Percentiles rank a stretch among this genome's conserved stretches.
Evolutionary conservation across 2,113 vertebrate species (phyloP).

Genomic region (Bufo bufo): DNA sequence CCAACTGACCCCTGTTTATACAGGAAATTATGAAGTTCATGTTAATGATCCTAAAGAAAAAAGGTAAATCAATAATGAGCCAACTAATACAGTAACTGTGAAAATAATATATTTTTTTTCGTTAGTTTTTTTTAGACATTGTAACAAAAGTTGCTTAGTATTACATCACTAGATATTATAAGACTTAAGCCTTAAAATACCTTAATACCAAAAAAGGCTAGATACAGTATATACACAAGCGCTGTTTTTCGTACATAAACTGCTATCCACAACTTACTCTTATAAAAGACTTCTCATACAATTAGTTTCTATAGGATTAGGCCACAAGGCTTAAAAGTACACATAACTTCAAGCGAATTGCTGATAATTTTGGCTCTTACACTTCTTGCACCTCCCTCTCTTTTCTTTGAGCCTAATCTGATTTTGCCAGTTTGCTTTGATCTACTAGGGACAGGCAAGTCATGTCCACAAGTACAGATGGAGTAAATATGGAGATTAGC

Average conservation of each 20-base stretch:
- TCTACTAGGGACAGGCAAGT: slow-evolving; percentile 82
- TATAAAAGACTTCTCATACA: slow-evolving; percentile 61
- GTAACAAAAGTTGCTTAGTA: too few relatives aligned
- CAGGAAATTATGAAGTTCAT: not conserved
- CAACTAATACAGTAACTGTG: not conserved
- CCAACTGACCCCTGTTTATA: not conserved
- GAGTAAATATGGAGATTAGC: slow-evolving; percentile 97
- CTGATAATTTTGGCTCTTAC: slow-evolving; percentile 76
- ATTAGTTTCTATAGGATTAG: slow-evolving; percentile 71
- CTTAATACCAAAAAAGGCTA: too few relatives aligned
- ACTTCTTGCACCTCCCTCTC: slow-evolving; percentile 67
- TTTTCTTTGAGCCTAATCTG: slow-evolving; percentile 86
- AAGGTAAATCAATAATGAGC: not conserved
- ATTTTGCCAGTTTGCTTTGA: slow-evolving; percentile 93
- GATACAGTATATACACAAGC: not conserved
- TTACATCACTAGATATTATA: too few relatives aligned
- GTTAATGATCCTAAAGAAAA: not conserved
- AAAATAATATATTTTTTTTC: not conserved
- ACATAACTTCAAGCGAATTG: slow-evolving; percentile 70
- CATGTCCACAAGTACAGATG: slow-evolving; percentile 89
- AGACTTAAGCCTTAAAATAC: too few relatives aligned
- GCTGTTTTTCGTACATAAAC: slow-evolving; percentile 49
- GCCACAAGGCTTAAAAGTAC: slow-evolving; percentile 67
- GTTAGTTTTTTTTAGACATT: too few relatives aligned
- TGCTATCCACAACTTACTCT: slow-evolving; percentile 59